phyloP scores from a whole-genome alignment of 2,797 vertebrate species.

The Miichthys miiuy region DNA sequence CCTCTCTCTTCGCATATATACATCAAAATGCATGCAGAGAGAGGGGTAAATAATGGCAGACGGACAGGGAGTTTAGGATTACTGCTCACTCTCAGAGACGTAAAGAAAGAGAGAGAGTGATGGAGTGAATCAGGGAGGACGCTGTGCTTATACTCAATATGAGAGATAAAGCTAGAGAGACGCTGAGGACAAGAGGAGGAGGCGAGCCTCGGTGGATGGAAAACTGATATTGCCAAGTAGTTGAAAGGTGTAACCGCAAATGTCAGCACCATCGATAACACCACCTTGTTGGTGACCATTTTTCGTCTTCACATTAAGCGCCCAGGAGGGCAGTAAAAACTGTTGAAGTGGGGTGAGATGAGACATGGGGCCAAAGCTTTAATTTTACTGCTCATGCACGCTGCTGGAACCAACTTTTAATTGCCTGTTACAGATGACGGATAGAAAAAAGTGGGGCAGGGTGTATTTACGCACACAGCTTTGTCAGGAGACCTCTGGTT shows the following conservation, averaged over 20 bases:
- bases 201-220: constrained; percentile 16
- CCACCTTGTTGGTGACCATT: constrained; percentile 56
- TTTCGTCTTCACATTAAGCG: constrained; percentile 36
- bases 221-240: constrained; percentile 56
- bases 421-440: constrained; percentile 46
- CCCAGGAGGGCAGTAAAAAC: constrained; percentile 42
- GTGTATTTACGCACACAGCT: not conserved
- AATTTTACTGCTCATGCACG: constrained; percentile 35
- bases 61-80: constrained; percentile 29
- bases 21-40: constrained; percentile 49
- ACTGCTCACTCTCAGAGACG: constrained; percentile 31
- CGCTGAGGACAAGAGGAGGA: not conserved
- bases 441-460: constrained; percentile 9
- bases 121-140: constrained; percentile 13
- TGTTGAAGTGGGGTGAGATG: constrained; percentile 33
- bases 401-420: constrained; percentile 42
- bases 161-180: constrained; percentile 16
- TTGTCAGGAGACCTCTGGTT: constrained; percentile 4
- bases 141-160: not conserved
- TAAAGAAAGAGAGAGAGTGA: constrained; percentile 7
- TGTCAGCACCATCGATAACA: constrained; percentile 69
- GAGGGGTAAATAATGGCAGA: constrained; percentile 57
- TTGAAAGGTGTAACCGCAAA: constrained; percentile 65
- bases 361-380: constrained; percentile 36
- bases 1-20: constrained; percentile 53